Base-by-base conservation (phyloP, 37 sponge, comb jelly and placozoan species). In the Amphimedon queenslandica region DNA sequence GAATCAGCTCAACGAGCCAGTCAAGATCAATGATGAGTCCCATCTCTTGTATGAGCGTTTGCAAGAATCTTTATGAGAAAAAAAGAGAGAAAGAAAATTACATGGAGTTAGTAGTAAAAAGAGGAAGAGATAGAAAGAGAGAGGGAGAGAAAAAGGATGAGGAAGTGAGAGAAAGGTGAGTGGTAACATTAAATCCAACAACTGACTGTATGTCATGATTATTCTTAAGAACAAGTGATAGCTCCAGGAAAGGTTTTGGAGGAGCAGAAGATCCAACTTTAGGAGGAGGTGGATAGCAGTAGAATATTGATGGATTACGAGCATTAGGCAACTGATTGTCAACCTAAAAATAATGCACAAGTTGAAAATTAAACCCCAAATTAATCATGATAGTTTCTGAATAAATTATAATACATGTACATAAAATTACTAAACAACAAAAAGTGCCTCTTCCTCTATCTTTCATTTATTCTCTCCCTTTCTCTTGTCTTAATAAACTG, bases 31-130 rank as follows among this genome's bases (percentile, higher is more conserved):
- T 69, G n/a, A 80, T 80, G 58, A 92, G 57, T 21, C 84, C 84
- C 66, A 96, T 71, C 58, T 92, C 86, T 33, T 96, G 96, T 18
- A 96, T 55, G 35, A 96, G 73, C 25, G 92, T 74, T 40, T 88
- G 75, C 5, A 96, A 33, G 18, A 67, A 72, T 63, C 93, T 90
- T n/a, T n/a, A n/a, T n/a, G n/a, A n/a, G n/a, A n/a, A n/a, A n/a
- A n/a, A 33, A 20, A 1, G 18, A 63, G 40, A 37, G 30, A 23
- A 55, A 41, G 35, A 2, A 37, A 67, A 28, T 3, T n/a, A 27
- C 29, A 55, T 24, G 57, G 33, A 31, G 57, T 29, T 16, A 23
- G 57, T 32, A 38, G 28, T 18, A 64, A 30, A 57, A 63, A 70
- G 71, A 37, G 25, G 58, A 0, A 31, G 4, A n/a, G n/a, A n/a